Evolutionary conservation across 1,140 invertebrate species (phyloP).

Genomic region (Nylanderia fulva): DNA sequence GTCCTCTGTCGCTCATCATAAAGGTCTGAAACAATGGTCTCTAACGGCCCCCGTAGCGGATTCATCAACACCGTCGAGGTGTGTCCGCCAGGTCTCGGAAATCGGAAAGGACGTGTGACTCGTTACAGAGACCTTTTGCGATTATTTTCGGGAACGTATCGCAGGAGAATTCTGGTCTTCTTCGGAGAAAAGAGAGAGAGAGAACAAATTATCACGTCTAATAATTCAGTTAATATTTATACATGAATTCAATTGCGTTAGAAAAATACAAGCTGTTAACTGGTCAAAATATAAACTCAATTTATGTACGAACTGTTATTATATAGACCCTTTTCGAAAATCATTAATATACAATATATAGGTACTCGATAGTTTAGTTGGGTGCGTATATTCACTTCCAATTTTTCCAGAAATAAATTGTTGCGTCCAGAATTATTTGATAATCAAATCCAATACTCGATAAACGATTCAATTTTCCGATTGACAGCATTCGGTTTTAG

Average conservation of each 20-base stretch:
- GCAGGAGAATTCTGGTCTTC: neutral
- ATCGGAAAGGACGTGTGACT: constrained; percentile 22
- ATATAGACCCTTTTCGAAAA: neutral
- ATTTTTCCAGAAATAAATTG: neutral
- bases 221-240: neutral
- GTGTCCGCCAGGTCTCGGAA: constrained; percentile 22
- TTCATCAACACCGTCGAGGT: constrained; percentile 38
- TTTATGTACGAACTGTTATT: neutral
- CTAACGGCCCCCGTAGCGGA: constrained; percentile 43
- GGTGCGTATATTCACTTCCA: neutral
- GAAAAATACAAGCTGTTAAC: neutral
- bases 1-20: constrained; percentile 61
- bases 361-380: neutral
- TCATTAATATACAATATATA: constrained; percentile 26
- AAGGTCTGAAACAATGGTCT: constrained; percentile 60
- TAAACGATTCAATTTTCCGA: constrained; percentile 49
- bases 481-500: constrained; percentile 19
- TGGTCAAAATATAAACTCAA: neutral
- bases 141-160: neutral
- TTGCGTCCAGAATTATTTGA: constrained; percentile 1
- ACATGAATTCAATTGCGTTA: neutral
- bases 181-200: neutral
- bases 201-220: neutral
- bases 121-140: neutral
- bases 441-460: constrained; percentile 44